Conservation (phyloP, 2,113 vertebrate genomes). For the Atlantisia rogersi region DNA sequence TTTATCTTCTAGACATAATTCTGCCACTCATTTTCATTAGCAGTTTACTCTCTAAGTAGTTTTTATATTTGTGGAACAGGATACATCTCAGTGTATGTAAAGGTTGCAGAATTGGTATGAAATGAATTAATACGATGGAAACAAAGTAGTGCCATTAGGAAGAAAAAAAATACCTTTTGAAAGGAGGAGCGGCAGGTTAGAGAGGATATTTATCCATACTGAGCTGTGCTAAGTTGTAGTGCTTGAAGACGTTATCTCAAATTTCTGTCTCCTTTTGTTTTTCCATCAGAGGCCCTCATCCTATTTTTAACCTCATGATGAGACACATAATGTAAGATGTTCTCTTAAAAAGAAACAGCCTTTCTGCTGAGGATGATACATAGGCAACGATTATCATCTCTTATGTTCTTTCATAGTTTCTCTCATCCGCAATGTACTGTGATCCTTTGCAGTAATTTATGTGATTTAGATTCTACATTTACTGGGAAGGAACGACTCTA, state of each 20-base stretch:
- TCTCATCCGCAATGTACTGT: not conserved
- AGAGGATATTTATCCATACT: not conserved
- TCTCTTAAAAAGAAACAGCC: conserved; percentile 11
- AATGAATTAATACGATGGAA: not conserved
- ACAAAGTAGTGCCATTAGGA: not conserved
- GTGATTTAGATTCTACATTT: not conserved
- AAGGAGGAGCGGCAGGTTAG: not conserved
- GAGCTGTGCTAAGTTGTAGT: not conserved
- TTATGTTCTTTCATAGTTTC: conserved; percentile 17
- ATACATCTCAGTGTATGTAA: not conserved
- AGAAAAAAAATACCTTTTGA: not conserved
- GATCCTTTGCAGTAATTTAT: not conserved
- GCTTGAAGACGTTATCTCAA: not conserved
- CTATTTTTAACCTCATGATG: conserved; percentile 1
- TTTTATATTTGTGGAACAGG: not conserved
- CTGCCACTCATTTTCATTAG: not conserved
- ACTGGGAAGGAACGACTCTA: not conserved
- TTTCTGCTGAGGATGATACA: not conserved
- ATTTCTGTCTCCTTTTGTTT: not conserved
- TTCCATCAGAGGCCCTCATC: not conserved
- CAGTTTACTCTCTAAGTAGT: not conserved
- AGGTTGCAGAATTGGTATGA: not conserved
- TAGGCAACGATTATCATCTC: not conserved
- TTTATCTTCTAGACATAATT: not conserved
- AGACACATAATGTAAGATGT: conserved; percentile 8